Base-by-base conservation (phyloP, 2,888 invertebrate species). In the Clunio marinus region DNA sequence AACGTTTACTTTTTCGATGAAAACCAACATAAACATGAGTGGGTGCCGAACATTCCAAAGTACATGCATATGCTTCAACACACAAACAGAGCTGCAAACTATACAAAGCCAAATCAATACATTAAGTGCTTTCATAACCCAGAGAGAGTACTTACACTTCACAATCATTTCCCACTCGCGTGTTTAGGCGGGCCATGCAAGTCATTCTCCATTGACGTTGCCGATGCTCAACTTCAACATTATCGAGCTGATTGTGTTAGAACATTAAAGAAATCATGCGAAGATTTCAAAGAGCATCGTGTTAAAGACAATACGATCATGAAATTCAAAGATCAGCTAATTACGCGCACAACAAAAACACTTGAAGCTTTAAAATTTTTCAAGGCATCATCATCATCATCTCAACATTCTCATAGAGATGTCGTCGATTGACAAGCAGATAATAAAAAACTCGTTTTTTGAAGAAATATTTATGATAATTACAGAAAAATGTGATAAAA, bases 11-110 rank as follows among this genome's bases (percentile, higher is more conserved):
- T 93, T 78, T 83, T 96, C 74, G 94, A 96, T 76, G 89, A 92
- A 77, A 84, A 92, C 73, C 84, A 88, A 72, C 89, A 91, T 78
- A 86, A 79, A 66, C 91, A 93, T 75, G 88, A 86, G 70, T 88
- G 86, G 83, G 88, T 90, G 80, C 86, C 87, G 72, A 88, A 88
- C 74, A 87, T 88, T 73, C 93, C 93, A 70, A 85, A 83, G 73
- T 92, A 94, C 77, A 87, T 94, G 89, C 94, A 95, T 80, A 95
- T 95, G 94, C 77, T 94, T 76, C 93, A 93, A 79, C 93, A 94
- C 80, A 93, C 93, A 55, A 91, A 92, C 77, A 84, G 94, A 69
- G 89, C 93, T 72, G 87, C 88, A 76, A 94, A 94, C 80, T 94
- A 91, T 80, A 94, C 94, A 5, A 93, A 93, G 78, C 93, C 93